phyloP scores from a whole-genome alignment of 2,797 vertebrate genomes.

The Spea hammondii region DNA sequence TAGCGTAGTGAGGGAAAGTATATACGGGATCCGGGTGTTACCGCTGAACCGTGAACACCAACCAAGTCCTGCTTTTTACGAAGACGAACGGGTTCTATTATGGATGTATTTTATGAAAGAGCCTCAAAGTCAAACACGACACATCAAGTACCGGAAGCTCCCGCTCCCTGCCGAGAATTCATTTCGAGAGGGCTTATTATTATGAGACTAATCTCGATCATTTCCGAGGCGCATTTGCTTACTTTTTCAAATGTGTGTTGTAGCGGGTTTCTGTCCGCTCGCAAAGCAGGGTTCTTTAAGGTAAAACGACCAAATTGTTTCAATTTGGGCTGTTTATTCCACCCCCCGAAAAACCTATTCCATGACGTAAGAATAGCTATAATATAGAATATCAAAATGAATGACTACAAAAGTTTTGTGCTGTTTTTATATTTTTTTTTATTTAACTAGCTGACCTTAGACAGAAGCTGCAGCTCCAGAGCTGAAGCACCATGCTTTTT shows the following conservation, averaged over 20 bases:
- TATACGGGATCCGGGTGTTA: conserved; percentile 16
- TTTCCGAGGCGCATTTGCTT: not conserved
- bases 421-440: no score
- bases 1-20: not conserved
- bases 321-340: no score
- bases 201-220: conserved; percentile 7
- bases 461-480: no score
- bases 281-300: not conserved
- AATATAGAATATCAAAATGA: no score
- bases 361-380: no score
- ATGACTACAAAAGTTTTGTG: no score
- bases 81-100: conserved; percentile 27
- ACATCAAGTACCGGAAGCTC: not conserved
- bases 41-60: conserved; percentile 29
- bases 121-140: conserved; percentile 33
- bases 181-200: not conserved
- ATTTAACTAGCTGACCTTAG: no score
- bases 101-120: conserved; percentile 26
- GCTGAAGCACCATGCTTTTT: no score
- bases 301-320: not conserved
- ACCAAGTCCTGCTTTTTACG: conserved; percentile 9
- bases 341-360: no score
- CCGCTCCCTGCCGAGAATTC: not conserved
- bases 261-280: not conserved
- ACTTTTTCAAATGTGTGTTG: not conserved